A percentile compares a stretch with the other conserved stretches of the same genome.
phyloP scores from a whole-genome alignment of 2,888 invertebrate species.

The Parnassius smintheus region DNA sequence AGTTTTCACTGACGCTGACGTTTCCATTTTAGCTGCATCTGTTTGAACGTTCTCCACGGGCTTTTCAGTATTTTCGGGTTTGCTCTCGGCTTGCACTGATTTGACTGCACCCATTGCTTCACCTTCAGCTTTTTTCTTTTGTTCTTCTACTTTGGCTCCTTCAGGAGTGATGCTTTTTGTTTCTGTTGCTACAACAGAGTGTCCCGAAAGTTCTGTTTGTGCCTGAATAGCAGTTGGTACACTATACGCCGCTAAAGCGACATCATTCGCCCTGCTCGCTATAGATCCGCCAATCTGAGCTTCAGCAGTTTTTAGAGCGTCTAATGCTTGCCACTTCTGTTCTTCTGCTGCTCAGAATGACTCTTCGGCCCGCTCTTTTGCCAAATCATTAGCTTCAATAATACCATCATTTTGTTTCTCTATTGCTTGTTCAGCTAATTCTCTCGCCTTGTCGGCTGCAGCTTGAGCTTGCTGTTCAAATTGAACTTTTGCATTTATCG shows the following conservation, averaged over 20 bases:
- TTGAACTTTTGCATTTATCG: constrained; percentile 58
- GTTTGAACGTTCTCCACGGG: constrained; percentile 33
- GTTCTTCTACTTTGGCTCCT: constrained; percentile 21
- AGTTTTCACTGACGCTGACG: too few species aligned
- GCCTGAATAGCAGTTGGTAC: constrained; percentile 20
- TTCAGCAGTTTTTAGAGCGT: constrained; percentile 58
- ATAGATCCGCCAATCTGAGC: constrained; percentile 59
- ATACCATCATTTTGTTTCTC: constrained; percentile 51
- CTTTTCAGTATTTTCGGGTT: constrained; percentile 31
- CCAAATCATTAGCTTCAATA: constrained; percentile 42
- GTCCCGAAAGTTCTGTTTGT: constrained; percentile 18
- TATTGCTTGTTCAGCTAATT: constrained; percentile 46
- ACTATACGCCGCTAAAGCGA: constrained; percentile 44
- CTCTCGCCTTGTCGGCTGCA: constrained; percentile 51
- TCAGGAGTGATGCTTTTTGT: constrained; percentile 23
- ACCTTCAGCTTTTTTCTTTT: constrained; percentile 34
- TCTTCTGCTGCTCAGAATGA: constrained; percentile 60
- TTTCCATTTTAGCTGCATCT: constrained; percentile 34
- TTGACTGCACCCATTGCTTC: constrained; percentile 39
- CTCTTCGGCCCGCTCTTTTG: constrained; percentile 45
- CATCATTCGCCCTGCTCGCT: constrained; percentile 46
- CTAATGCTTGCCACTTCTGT: constrained; percentile 66
- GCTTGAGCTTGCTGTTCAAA: constrained; percentile 49
- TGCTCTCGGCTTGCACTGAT: constrained; percentile 30
- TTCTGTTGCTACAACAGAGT: constrained; percentile 30